A percentile compares a stretch with the other conserved stretches of the same genome.
Evolutionary conservation across 1,140 invertebrate genomes (phyloP).

Genomic region (Chelonus insularis): DNA sequence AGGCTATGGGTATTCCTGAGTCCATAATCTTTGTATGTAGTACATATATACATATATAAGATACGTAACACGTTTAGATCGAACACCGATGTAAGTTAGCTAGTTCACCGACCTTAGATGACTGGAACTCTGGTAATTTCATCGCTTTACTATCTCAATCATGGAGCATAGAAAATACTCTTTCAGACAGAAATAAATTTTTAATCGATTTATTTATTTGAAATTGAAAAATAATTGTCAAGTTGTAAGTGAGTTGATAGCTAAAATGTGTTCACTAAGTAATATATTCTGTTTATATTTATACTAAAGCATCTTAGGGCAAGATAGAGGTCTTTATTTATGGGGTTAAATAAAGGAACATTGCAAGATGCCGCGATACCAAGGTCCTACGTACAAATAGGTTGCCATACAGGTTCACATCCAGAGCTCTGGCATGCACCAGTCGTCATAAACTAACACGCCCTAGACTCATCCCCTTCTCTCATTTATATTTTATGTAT

Average conservation of each 20-base stretch:
- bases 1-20: background rate
- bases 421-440: conserved; percentile 31
- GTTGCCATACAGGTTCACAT: conserved; percentile 45
- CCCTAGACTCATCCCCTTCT: conserved; percentile 3
- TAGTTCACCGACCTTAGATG: conserved; percentile 35
- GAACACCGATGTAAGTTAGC: conserved; percentile 35
- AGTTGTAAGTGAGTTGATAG: background rate
- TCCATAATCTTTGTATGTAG: background rate
- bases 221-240: background rate
- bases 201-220: too few species aligned
- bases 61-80: conserved; percentile 18
- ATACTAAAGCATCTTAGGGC: conserved; percentile 40
- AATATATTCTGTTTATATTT: conserved; percentile 40
- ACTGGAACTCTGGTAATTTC: background rate
- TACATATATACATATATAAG: background rate
- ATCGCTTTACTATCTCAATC: background rate
- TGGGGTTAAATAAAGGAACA: conserved; percentile 58
- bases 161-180: too few species aligned
- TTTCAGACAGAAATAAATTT: too few species aligned
- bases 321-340: conserved; percentile 54
- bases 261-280: conserved; percentile 28
- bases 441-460: conserved; percentile 44
- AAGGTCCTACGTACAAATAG: conserved; percentile 47
- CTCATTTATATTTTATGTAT: background rate
- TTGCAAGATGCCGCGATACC: conserved; percentile 50